A percentile compares a stretch with the other conserved stretches of the same genome.
These are phyloP conservation scores for Cydia strobilella DNA, from an alignment of 1,140 invertebrate species.

Conservation along the genomic window DNA sequence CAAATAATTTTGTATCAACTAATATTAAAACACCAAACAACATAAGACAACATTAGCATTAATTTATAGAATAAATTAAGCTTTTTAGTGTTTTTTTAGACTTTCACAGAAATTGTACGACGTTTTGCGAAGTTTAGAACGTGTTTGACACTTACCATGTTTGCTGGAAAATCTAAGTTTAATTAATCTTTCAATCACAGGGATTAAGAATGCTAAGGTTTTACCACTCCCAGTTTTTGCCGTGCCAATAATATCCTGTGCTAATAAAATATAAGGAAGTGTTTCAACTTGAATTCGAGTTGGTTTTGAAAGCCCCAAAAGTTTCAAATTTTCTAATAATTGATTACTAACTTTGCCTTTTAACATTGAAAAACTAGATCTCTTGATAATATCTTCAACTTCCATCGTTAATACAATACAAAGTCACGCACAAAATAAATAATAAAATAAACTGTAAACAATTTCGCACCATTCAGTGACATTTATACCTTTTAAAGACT, in stretches of 20 bases:
- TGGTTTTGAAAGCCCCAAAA: slow-evolving; percentile 82
- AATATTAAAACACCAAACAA: neutral
- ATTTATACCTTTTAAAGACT: neutral
- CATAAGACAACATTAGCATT: neutral
- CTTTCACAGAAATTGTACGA: neutral
- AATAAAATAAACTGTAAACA: neutral
- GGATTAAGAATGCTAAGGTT: slow-evolving; percentile 96
- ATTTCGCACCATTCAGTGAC: neutral
- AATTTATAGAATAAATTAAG: neutral
- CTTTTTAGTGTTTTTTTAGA: neutral
- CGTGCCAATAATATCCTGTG: slow-evolving; percentile 92
- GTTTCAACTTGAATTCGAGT: slow-evolving; percentile 94
- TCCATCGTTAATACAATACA: slow-evolving; percentile 42
- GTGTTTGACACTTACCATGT: slow-evolving; percentile 84
- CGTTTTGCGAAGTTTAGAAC: neutral
- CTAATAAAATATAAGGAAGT: slow-evolving; percentile 87
- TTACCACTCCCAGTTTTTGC: slow-evolving; percentile 98
- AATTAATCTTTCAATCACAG: slow-evolving; percentile 88
- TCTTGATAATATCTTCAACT: slow-evolving; percentile 47
- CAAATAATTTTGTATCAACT: neutral
- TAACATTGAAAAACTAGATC: slow-evolving; percentile 64
- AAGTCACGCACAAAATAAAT: neutral
- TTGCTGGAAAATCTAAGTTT: slow-evolving; percentile 86
- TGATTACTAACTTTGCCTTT: slow-evolving; percentile 64
- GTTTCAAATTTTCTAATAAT: slow-evolving; percentile 52